Conservation (phyloP, 2,888 invertebrate genomes). For the Cheilosia urbana region DNA sequence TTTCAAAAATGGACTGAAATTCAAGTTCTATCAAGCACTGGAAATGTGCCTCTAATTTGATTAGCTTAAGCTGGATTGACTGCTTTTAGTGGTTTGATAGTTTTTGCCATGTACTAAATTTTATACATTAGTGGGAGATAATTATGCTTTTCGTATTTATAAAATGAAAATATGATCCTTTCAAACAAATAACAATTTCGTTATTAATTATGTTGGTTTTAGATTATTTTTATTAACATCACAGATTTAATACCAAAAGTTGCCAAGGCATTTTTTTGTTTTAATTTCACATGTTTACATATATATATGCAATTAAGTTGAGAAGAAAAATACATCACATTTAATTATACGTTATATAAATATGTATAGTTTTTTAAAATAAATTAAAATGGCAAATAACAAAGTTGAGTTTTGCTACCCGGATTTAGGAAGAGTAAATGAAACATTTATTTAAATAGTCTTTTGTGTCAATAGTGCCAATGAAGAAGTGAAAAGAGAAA, state of each 20-base stretch:
- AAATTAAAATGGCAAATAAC: not conserved
- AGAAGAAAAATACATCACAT: conserved; percentile 76
- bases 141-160: no score
- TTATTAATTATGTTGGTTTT: conserved; percentile 28
- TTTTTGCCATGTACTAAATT: no score
- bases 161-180: not conserved
- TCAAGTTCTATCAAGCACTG: no score
- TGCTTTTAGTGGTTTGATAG: no score
- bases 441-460: no score
- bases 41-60: no score
- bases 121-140: no score
- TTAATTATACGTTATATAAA: conserved; percentile 44
- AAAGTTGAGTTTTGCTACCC: not conserved
- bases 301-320: conserved; percentile 36
- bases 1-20: no score
- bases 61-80: no score
- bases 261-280: conserved; percentile 68
- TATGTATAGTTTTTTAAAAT: not conserved
- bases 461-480: no score
- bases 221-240: conserved; percentile 75
- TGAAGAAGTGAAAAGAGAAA: no score
- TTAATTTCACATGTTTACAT: conserved; percentile 36
- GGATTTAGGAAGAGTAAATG: no score
- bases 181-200: conserved; percentile 39
- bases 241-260: conserved; percentile 77